phyloP scores from a whole-genome alignment of 1,140 invertebrate species.

The Drosophila sulfurigaster region DNA sequence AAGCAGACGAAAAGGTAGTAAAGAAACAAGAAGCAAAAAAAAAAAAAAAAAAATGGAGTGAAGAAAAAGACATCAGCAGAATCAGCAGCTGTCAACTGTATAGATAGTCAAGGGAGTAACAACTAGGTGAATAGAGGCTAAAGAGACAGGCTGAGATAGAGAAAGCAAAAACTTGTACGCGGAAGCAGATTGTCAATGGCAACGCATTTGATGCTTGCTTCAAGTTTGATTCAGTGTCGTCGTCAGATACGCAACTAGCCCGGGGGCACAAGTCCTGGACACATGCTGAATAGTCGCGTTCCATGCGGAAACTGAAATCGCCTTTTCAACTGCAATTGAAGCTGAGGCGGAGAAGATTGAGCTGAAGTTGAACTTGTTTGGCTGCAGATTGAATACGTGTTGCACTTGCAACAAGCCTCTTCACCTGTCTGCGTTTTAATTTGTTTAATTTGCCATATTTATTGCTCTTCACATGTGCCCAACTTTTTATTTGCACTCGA shows the following conservation, averaged over 20 bases:
- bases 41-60: neutral
- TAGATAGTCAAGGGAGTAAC: slow-evolving; percentile 21
- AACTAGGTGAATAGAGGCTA: slow-evolving; percentile 2
- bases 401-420: slow-evolving; percentile 25
- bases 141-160: slow-evolving; percentile 17
- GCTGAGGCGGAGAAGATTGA: neutral
- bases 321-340: slow-evolving; percentile 17
- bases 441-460: slow-evolving; percentile 73
- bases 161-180: slow-evolving; percentile 44
- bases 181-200: slow-evolving; percentile 68
- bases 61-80: slow-evolving; percentile 39
- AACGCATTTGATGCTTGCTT: slow-evolving; percentile 62
- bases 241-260: slow-evolving; percentile 26
- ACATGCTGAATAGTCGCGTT: slow-evolving; percentile 19
- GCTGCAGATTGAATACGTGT: slow-evolving; percentile 30
- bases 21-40: slow-evolving; percentile 1
- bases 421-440: slow-evolving; percentile 52
- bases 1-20: slow-evolving; percentile 52
- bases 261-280: slow-evolving; percentile 5
- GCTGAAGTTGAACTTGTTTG: slow-evolving; percentile 18
- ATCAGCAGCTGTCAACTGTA: slow-evolving; percentile 49
- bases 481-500: slow-evolving; percentile 51
- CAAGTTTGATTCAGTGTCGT: slow-evolving; percentile 64
- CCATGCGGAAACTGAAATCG: slow-evolving; percentile 56
- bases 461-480: slow-evolving; percentile 58